A percentile compares a stretch with the other conserved stretches of the same genome.
These are phyloP conservation scores for Branchipolynoe longqiensis DNA, from an alignment of 2,888 invertebrate genomes.

Conservation along the genomic window DNA sequence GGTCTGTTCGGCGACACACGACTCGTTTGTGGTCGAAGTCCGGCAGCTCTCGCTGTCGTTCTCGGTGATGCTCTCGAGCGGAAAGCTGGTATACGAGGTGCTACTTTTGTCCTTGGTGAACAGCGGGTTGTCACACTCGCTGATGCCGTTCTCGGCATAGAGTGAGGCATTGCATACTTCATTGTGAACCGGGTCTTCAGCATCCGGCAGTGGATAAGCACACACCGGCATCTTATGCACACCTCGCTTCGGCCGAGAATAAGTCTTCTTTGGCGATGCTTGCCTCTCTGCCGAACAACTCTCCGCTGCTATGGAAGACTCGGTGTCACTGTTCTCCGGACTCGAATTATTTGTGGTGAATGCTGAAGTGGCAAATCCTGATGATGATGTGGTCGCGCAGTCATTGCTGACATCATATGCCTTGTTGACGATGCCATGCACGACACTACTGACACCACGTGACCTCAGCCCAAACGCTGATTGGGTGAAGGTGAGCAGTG, in stretches of 20 bases:
- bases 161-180: neutral
- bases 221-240: neutral
- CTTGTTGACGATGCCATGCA: slow-evolving; percentile 26
- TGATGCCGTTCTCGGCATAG: slow-evolving; percentile 21
- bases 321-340: neutral
- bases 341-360: neutral
- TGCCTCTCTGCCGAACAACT: neutral
- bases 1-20: neutral
- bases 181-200: neutral
- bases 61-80: slow-evolving; percentile 27
- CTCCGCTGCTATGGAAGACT: neutral
- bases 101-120: neutral
- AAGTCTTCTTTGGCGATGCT: neutral
- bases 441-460: neutral
- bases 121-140: slow-evolving; percentile 34
- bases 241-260: neutral
- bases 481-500: slow-evolving; percentile 50
- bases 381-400: neutral
- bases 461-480: neutral
- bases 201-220: neutral
- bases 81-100: neutral
- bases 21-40: neutral
- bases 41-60: neutral
- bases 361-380: neutral
- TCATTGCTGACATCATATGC: slow-evolving; percentile 14